Evolutionary conservation across 2,888 invertebrate genomes (phyloP).

Genomic region (Spodoptera exigua): DNA sequence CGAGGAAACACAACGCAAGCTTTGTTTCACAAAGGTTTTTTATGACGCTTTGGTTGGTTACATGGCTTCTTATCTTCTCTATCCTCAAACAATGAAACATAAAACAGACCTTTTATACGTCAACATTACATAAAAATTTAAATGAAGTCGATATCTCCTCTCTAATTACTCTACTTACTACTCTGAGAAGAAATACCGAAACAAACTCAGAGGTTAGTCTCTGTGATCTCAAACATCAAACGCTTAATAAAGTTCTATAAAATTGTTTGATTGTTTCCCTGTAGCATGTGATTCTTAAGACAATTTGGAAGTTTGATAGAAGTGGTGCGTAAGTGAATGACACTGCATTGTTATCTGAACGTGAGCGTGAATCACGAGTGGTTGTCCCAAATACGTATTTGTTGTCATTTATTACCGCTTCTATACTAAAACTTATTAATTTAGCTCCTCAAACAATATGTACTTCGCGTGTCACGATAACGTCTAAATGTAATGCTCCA

Average conservation of each 20-base stretch:
- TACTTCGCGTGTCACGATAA: conserved; percentile 23
- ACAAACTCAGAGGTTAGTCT: no score
- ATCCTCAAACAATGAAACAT: no score
- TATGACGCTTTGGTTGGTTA: no score
- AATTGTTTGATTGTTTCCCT: conserved; percentile 15
- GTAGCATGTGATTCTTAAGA: conserved; percentile 11
- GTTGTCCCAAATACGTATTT: conserved; percentile 38
- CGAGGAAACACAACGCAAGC: no score
- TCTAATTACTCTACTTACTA: no score
- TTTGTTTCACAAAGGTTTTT: no score
- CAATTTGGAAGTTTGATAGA: conserved; percentile 20
- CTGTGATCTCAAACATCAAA: background rate
- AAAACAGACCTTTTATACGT: no score
- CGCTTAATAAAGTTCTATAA: background rate
- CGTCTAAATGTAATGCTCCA: conserved; percentile 30
- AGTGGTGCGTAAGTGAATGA: conserved; percentile 24
- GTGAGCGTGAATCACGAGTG: conserved; percentile 11
- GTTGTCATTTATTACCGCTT: conserved; percentile 25
- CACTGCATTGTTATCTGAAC: conserved; percentile 44
- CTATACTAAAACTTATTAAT: conserved; percentile 32
- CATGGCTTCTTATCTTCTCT: no score
- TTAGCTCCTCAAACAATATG: conserved; percentile 30
- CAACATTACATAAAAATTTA: no score
- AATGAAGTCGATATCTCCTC: no score
- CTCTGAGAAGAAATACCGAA: no score